Base-by-base conservation (phyloP, 2,888 invertebrate species). In the Drosophila phalerata region DNA sequence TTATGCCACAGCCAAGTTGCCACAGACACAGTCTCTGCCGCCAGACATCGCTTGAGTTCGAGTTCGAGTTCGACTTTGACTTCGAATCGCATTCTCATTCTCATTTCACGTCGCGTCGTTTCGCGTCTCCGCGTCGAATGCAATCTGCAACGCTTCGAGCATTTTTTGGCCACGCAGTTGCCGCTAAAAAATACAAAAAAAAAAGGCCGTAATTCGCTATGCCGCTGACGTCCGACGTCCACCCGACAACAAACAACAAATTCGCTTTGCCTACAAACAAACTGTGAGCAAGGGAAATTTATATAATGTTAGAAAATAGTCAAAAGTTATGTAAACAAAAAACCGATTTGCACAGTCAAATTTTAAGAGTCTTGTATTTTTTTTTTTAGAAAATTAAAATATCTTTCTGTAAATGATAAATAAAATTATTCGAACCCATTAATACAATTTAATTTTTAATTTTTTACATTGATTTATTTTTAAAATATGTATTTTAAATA, bases 81-180 rank as follows among this genome's bases (percentile, higher is more conserved):
- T 17, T 40, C 10, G 15, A 4, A 30, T 52, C 52, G 37, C n/a
- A n/a, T 17, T 17, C 13, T 32, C 47, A 30, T 19, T 30, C 48
- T 25, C 38, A 68, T 67, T 52, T 43, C 42, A 48, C 38, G 45
- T 56, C 45, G 45, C 38, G 45, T 56, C 45, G 45, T 28, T 56
- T 67, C 43, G 53, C 55, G 45, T 68, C 52, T 76, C 78, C 86
- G 88, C 82, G 79, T 75, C 91, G 90, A 90, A 90, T 90, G 88
- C 82, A 90, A 90, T 90, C 85, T 84, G 89, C 85, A 82, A 90
- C 86, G 90, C 90, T 88, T 81, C 73, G 78, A 89, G 90, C 82
- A 69, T 81, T 79, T 79, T 72, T 65, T 57, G 76, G 79, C 64
- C 75, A 74, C 79, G 79, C 76, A 78, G 49, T 42, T 30, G 74